phyloP scores from a whole-genome alignment of 2,797 vertebrate genomes.

The Lycodopsis pacificus region DNA sequence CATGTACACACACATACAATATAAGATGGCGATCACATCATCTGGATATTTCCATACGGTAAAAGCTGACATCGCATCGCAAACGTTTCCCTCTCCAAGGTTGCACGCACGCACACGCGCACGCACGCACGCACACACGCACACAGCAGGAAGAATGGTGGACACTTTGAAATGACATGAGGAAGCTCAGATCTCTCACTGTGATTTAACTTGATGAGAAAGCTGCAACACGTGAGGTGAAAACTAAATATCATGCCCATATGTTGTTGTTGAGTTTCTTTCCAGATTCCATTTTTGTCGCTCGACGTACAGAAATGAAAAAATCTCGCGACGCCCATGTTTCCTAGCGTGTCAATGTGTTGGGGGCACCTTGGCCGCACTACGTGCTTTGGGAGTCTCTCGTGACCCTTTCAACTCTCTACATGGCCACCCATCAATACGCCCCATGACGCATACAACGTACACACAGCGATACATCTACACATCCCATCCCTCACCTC shows the following conservation, averaged over 20 bases:
- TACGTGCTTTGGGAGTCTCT: constrained; percentile 55
- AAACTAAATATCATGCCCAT: not conserved
- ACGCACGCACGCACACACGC: no score
- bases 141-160: not conserved
- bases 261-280: not conserved
- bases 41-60: constrained; percentile 55
- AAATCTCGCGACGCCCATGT: not conserved
- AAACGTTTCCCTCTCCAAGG: constrained; percentile 61
- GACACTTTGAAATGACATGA: not conserved
- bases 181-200: not conserved
- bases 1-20: not conserved
- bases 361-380: not conserved
- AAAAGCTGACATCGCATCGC: constrained; percentile 54
- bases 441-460: not conserved
- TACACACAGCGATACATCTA: not conserved
- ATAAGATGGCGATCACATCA: constrained; percentile 37
- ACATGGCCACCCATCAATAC: not conserved
- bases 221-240: constrained; percentile 5
- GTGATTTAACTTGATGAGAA: not conserved
- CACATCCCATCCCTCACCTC: not conserved
- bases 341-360: not conserved
- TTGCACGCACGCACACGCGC: no score
- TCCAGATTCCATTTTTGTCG: constrained; percentile 1
- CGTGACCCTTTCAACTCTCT: constrained; percentile 19
- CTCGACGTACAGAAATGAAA: not conserved